A percentile compares a stretch with the other conserved stretches of the same genome.
Evolutionary conservation across 1,140 invertebrate genomes (phyloP).

Genomic region (Mercenaria mercenaria): DNA sequence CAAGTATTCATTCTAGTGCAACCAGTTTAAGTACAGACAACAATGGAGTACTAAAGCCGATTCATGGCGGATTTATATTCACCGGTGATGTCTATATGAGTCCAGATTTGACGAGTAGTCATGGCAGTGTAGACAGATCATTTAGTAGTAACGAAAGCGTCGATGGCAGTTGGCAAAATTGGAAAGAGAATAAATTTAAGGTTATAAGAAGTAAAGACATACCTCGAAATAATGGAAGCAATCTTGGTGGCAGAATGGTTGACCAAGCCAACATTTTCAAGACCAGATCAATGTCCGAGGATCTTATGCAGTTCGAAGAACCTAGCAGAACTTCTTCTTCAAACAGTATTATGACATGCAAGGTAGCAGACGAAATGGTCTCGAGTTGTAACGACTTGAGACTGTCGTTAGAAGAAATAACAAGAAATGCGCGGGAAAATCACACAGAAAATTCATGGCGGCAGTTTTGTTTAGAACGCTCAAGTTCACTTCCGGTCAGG

Average conservation of each 20-base stretch:
- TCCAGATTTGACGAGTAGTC: slow-evolving; percentile 1
- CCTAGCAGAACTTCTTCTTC: neutral
- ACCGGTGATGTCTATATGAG: slow-evolving; percentile 57
- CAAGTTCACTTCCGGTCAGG: slow-evolving; percentile 58
- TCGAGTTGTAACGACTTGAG: slow-evolving; percentile 60
- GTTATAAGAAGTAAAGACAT: slow-evolving; percentile 56
- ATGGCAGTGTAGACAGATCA: neutral
- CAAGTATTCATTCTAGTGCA: slow-evolving; percentile 52
- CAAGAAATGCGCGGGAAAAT: slow-evolving; percentile 28
- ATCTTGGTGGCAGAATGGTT: neutral
- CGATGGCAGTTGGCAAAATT: slow-evolving; percentile 37
- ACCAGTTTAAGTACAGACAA: slow-evolving; percentile 19
- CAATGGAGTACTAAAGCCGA: neutral
- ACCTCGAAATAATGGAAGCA: neutral
- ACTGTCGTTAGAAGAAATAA: slow-evolving; percentile 53
- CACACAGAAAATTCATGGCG: slow-evolving; percentile 53
- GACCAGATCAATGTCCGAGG: neutral
- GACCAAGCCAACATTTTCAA: neutral
- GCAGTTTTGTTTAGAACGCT: slow-evolving; percentile 52
- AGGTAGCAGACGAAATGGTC: slow-evolving; percentile 61
- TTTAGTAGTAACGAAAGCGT: slow-evolving; percentile 31
- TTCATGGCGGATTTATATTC: neutral
- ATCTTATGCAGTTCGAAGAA: slow-evolving; percentile 35
- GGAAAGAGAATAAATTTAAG: slow-evolving; percentile 43
- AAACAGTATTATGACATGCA: slow-evolving; percentile 48